Base-by-base conservation (phyloP, 1,140 invertebrate species). In the Lepidurus packardi region DNA sequence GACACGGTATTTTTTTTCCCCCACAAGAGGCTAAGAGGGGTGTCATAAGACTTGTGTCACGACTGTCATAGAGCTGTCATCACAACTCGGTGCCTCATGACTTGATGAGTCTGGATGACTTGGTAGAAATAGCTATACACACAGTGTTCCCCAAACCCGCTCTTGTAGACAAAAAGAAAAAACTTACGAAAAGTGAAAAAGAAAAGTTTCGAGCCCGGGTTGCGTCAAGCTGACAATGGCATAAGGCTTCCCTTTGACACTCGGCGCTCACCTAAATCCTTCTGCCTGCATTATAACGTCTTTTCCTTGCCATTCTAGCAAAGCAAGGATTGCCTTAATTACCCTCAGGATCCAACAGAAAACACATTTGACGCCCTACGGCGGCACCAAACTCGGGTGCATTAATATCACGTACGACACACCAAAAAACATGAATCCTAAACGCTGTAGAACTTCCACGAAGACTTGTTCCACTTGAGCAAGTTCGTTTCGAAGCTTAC, bases 11-110 rank as follows among this genome's bases (percentile, higher is more conserved):
- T 65, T 65, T 65, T 65, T 65, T 65, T 65, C 53, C 53, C 53
- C 53, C 21, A 65, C 53, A 65, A 65, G 53, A 65, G 53, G 53
- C 53, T 65, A 65, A 65, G 53, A 65, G 53, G 53, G 53, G 53
- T 65, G 53, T 65, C 53, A 65, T 65, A 65, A 65, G 53, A 65
- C 53, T 65, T 65, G 53, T 65, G 53, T 65, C 53, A 65, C 53
- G 53, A 65, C 53, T 65, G 53, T 65, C 53, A 65, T 65, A 65
- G 53, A 65, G 53, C 53, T 65, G 53, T 65, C 53, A 65, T 65
- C 53, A 65, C 53, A 65, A 65, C 53, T 65, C 53, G 53, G 53
- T 9, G 53, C 53, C 53, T 65, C 53, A 65, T 65, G 53, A 65
- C 53, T 65, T 65, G 53, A 65, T 65, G 53, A 65, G 53, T 65